A percentile compares a stretch with the other conserved stretches of the same genome.
phyloP scores from a whole-genome alignment of 2,888 invertebrate species.

The Selenia dentaria region DNA sequence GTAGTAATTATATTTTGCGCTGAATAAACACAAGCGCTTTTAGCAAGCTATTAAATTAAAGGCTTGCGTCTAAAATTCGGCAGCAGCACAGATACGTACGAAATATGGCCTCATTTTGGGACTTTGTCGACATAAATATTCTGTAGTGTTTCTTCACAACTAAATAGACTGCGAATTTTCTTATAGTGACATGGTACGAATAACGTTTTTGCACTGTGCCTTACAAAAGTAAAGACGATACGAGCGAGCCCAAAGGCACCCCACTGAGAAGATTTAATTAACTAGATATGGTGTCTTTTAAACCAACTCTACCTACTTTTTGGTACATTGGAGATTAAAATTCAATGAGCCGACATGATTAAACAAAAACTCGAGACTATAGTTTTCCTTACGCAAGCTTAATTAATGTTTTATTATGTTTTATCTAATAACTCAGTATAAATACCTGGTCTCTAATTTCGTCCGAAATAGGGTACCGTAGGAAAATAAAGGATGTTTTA shows the following conservation, averaged over 20 bases:
- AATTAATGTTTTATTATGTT: conserved; percentile 40
- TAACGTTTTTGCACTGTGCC: conserved; percentile 4
- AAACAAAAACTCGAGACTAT: conserved; percentile 56
- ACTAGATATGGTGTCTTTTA: conserved; percentile 82
- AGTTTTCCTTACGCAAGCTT: conserved; percentile 46
- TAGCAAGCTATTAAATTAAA: conserved; percentile 69
- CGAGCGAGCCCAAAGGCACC: conserved; percentile 67
- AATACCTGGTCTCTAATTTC: no score
- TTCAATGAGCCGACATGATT: conserved; percentile 71
- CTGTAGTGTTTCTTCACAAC: neutral
- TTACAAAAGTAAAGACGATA: conserved; percentile 51
- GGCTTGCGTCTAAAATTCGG: conserved; percentile 76
- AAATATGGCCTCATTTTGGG: conserved; percentile 12
- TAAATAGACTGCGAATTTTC: neutral
- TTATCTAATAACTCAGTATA: conserved; percentile 5
- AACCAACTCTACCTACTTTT: conserved; percentile 78
- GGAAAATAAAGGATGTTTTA: no score
- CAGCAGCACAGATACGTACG: conserved; percentile 52
- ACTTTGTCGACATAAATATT: conserved; percentile 6
- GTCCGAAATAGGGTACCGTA: no score
- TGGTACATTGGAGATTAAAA: conserved; percentile 77
- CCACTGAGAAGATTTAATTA: conserved; percentile 82
- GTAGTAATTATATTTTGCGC: conserved; percentile 47
- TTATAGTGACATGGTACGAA: conserved; percentile 12
- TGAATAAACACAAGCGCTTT: conserved; percentile 59